These are phyloP conservation scores for Pterobdella sp. DNA, from an alignment of 2,888 invertebrate species.

Conservation along the genomic window DNA sequence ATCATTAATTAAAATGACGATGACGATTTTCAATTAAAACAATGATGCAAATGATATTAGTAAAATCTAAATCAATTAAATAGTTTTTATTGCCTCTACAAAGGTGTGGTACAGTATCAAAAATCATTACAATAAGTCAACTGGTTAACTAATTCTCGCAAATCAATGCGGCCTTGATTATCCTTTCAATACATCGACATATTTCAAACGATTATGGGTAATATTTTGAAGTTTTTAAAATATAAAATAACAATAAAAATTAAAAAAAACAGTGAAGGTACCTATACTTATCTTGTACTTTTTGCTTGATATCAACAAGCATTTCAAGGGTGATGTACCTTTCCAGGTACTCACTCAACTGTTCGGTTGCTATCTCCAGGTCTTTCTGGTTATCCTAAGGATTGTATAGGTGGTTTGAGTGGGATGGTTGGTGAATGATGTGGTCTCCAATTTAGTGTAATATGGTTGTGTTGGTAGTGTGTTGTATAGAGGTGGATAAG, in stretches of 20 bases:
- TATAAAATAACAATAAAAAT: not conserved
- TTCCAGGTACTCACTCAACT: conserved; percentile 91
- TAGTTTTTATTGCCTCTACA: too few relatives aligned
- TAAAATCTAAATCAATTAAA: too few relatives aligned
- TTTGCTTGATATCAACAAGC: conserved; percentile 92
- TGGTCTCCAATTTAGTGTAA: not conserved
- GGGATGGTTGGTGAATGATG: not conserved
- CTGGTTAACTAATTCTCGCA: too few relatives aligned
- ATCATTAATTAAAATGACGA: too few relatives aligned
- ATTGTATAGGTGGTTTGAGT: not conserved
- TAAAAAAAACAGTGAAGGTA: conserved; percentile 53
- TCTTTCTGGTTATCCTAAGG: conserved; percentile 84
- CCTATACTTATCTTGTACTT: conserved; percentile 93
- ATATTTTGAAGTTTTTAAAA: too few relatives aligned
- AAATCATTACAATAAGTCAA: too few relatives aligned
- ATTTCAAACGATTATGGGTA: too few relatives aligned
- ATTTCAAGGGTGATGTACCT: conserved; percentile 93
- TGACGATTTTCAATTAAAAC: too few relatives aligned
- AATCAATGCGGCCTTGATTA: too few relatives aligned
- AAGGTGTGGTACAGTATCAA: too few relatives aligned
- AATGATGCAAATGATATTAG: too few relatives aligned
- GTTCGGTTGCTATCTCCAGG: conserved; percentile 93
- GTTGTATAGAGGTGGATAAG: not conserved
- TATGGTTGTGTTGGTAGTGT: not conserved
- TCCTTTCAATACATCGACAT: too few relatives aligned